These are phyloP conservation scores for Podabrus alpinus DNA, from an alignment of 2,888 invertebrate genomes.

Conservation along the genomic window DNA sequence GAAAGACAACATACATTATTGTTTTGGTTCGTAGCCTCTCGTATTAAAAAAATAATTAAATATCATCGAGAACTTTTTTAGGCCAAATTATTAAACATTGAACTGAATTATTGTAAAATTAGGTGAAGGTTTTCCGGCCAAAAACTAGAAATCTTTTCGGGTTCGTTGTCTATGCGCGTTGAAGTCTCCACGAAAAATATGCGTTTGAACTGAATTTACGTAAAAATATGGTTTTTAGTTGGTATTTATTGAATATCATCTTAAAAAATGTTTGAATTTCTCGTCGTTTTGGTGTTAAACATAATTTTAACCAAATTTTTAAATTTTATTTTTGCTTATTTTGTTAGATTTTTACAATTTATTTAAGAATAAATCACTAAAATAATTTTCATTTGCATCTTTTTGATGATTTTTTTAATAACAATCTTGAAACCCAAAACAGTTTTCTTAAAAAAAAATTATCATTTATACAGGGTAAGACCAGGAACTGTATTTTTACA, in stretches of 20 bases:
- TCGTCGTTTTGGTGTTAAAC: neutral
- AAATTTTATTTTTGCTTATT: no score
- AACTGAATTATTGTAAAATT: neutral
- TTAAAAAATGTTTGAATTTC: neutral
- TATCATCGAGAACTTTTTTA: neutral
- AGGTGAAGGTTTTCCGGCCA: neutral
- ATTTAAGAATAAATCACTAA: no score
- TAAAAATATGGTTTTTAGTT: neutral
- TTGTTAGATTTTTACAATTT: no score
- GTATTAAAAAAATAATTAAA: neutral
- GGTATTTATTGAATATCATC: neutral
- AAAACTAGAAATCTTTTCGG: neutral
- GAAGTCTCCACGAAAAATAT: neutral
- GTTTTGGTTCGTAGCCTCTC: neutral
- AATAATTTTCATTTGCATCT: no score
- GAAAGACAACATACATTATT: neutral
- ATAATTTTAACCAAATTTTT: no score
- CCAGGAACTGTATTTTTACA: no score
- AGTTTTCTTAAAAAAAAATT: no score
- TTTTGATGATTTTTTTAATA: no score
- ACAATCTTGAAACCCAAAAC: no score
- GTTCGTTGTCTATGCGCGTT: neutral
- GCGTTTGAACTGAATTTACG: neutral
- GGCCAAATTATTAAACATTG: neutral
- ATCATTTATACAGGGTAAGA: no score